A percentile compares a stretch with the other conserved stretches of the same genome.
These are phyloP conservation scores for Anolis apletophallus DNA, from an alignment of 2,797 vertebrate species.

Conservation along the genomic window DNA sequence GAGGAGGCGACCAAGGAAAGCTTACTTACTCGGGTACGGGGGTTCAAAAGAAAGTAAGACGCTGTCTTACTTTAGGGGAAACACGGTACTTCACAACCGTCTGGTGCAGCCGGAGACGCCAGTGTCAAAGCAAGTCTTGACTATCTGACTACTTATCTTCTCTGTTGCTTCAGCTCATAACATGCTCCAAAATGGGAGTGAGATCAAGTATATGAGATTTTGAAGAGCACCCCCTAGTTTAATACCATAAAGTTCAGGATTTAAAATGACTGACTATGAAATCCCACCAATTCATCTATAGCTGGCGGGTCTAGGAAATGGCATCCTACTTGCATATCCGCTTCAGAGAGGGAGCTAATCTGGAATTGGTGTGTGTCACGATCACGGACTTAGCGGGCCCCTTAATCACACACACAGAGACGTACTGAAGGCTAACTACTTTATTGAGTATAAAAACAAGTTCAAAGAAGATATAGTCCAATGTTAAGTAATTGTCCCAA, in stretches of 20 bases:
- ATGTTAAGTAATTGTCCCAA: too few relatives aligned
- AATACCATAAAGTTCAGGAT: not conserved
- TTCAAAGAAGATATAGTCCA: too few relatives aligned
- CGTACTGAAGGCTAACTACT: too few relatives aligned
- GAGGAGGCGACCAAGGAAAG: too few relatives aligned
- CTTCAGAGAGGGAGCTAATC: too few relatives aligned
- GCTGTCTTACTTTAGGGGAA: too few relatives aligned
- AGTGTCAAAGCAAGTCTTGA: not conserved
- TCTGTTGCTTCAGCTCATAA: not conserved
- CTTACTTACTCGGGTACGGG: too few relatives aligned
- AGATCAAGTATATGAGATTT: not conserved
- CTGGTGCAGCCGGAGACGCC: not conserved
- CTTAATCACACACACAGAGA: too few relatives aligned
- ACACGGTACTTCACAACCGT: not conserved
- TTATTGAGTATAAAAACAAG: too few relatives aligned
- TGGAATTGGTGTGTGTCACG: too few relatives aligned
- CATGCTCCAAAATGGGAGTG: not conserved
- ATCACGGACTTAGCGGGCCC: too few relatives aligned
- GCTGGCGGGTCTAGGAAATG: not conserved
- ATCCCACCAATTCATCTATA: not conserved
- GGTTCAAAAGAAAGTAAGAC: too few relatives aligned
- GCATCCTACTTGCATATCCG: not conserved
- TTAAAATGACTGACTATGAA: not conserved
- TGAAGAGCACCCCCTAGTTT: not conserved
- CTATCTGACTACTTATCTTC: not conserved